Base-by-base conservation (phyloP, 2,797 vertebrate species). In the Pampus argenteus region DNA sequence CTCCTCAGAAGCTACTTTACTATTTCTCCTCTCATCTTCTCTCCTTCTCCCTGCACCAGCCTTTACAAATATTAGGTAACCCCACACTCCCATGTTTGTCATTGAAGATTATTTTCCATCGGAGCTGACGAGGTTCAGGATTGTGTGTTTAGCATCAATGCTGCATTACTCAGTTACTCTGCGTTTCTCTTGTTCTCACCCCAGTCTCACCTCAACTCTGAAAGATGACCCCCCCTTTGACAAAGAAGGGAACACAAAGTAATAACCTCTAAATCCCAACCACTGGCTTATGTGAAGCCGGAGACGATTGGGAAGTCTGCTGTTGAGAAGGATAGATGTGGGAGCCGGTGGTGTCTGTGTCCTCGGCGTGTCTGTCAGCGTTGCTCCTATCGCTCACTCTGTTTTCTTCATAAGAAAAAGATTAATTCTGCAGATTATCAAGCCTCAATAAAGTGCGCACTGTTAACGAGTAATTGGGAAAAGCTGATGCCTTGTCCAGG, bases 211-310 rank as follows among this genome's bases (percentile, higher is more conserved):
- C 83, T 84, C 57, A 6, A 26, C 81, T 79, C 58, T 10, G 88
- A 86, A 73, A 68, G 78, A 88, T 71, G 86, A 92, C 89, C 91
- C 79, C 66, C 91, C 79, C 64, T 61, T 23, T 57, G 71, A 90
- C 87, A 91, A 91, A 89, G 85, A 74, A 64, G 69, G 74, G 75
- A 85, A 87, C 86, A 88, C 87, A 88, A 81, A 91, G 80, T 88
- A 89, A 89, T 92, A 90, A 91, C 87, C 88, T 87, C 74, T 87
- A 93, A 94, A 94, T 93, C 91, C 89, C 73, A 3, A 66, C 38
- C 59, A 63, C 63, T 63, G 86, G 92, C 91, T 94, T 93, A 94
- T 84, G 89, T 93, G 93, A 92, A 94, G 91, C 84, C 87, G 82
- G 92, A 94, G 92, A 92, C 77, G 84, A 87, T 86, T 79, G 88